Conservation (phyloP, 2,888 invertebrate species). For the Caenorhabditis sp. region DNA sequence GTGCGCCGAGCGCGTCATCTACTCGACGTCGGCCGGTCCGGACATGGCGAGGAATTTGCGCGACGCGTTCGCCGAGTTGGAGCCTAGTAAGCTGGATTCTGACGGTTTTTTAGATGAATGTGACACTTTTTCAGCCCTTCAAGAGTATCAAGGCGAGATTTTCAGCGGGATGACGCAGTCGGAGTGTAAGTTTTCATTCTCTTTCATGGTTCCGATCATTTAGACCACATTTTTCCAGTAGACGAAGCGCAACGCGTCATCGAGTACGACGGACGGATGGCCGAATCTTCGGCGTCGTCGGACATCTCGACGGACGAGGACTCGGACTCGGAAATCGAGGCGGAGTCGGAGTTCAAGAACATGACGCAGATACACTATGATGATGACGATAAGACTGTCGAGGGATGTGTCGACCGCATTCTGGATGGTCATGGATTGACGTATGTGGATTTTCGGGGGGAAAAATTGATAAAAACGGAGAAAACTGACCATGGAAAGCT, state of each 20-base stretch:
- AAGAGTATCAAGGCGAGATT: slow-evolving; percentile 30
- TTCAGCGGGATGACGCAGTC: slow-evolving; percentile 31
- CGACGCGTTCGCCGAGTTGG: slow-evolving; percentile 25
- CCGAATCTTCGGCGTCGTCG: slow-evolving; percentile 25
- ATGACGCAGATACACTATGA: background rate
- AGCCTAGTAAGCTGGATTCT: background rate
- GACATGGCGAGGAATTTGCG: slow-evolving; percentile 32
- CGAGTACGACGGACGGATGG: slow-evolving; percentile 1
- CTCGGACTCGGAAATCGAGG: background rate
- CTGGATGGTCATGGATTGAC: slow-evolving; percentile 28
- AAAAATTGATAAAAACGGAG: background rate
- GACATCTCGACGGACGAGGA: slow-evolving; percentile 5
- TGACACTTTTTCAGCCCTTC: slow-evolving; percentile 36
- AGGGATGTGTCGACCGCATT: slow-evolving; percentile 35
- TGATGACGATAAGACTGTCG: slow-evolving; percentile 19
- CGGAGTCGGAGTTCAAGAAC: background rate
- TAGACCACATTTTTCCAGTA: slow-evolving; percentile 18
- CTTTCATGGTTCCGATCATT: no score
- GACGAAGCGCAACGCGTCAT: slow-evolving; percentile 21
- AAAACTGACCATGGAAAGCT: background rate
- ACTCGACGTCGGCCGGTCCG: slow-evolving; percentile 12
- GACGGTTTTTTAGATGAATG: background rate
- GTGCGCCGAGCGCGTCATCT: background rate
- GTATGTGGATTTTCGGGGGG: slow-evolving; percentile 17
- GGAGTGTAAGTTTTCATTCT: slow-evolving; percentile 38